Evolutionary conservation across 2,113 vertebrate genomes (phyloP).

Genomic region (Kryptolebias marmoratus): DNA sequence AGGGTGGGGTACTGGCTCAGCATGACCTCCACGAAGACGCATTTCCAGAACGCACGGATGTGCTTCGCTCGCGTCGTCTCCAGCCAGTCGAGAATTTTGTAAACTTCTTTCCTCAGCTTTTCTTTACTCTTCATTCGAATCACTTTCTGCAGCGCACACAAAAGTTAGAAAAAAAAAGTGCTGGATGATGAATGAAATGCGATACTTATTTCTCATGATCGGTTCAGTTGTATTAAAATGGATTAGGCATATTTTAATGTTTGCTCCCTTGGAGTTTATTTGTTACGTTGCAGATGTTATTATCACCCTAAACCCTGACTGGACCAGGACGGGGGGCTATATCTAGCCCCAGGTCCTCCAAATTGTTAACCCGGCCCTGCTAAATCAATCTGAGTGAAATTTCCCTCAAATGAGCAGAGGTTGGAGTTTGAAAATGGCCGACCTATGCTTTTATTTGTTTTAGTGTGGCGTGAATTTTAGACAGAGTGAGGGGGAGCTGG

Average conservation of each 20-base stretch:
- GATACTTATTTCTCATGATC: no score
- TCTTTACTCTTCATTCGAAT: slow-evolving; percentile 56
- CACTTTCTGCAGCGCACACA: slow-evolving; percentile 58
- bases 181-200: background rate
- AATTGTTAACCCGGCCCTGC: no score
- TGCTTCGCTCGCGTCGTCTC: slow-evolving; percentile 40
- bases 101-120: slow-evolving; percentile 39
- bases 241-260: background rate
- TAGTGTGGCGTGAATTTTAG: no score
- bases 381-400: no score
- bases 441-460: no score
- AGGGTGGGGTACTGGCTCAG: slow-evolving; percentile 60
- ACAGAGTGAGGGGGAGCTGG: no score
- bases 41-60: slow-evolving; percentile 68
- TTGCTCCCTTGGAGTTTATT: background rate
- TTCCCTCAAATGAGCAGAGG: no score
- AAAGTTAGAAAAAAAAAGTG: background rate
- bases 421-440: no score
- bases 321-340: no score
- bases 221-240: background rate
- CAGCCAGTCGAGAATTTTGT: slow-evolving; percentile 68
- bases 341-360: no score
- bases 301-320: no score
- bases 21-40: slow-evolving; percentile 67
- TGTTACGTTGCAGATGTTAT: no score